Evolutionary conservation across 2,113 vertebrate species (phyloP).

Genomic region (Nothocercus julius): DNA sequence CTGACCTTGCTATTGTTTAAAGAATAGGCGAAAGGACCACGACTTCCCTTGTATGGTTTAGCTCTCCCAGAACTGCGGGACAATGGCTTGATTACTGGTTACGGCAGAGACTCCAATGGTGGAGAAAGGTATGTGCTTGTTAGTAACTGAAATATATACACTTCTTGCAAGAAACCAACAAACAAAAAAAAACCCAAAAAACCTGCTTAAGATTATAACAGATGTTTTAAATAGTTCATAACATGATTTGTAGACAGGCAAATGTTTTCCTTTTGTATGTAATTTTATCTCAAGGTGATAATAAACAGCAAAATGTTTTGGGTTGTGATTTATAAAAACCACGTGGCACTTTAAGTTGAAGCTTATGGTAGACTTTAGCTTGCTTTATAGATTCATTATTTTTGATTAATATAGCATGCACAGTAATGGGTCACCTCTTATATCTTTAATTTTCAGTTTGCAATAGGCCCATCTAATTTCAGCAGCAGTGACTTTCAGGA

Average conservation of each 20-base stretch:
- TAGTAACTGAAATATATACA: neutral
- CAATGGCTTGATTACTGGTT: constrained; percentile 98
- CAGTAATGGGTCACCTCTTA: neutral
- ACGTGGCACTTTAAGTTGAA: neutral
- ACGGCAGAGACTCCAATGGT: constrained; percentile 92
- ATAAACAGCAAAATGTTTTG: neutral
- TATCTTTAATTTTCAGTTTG: constrained; percentile 82
- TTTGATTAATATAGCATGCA: neutral
- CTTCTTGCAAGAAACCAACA: neutral
- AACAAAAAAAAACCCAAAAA: neutral
- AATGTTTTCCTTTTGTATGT: neutral
- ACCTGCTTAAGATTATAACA: neutral
- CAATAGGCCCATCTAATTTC: constrained; percentile 88
- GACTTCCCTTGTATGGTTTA: constrained; percentile 92
- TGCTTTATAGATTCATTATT: neutral
- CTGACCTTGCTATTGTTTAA: constrained; percentile 64
- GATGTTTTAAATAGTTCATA: neutral
- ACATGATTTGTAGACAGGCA: accelerated
- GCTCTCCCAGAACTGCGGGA: constrained; percentile 86
- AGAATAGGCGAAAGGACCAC: constrained; percentile 86
- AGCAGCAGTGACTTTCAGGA: constrained; percentile 82
- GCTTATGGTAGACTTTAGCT: neutral
- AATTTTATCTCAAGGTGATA: neutral
- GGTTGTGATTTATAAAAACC: neutral
- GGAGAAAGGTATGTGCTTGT: constrained; percentile 87